These are phyloP conservation scores for Tribolium madens DNA, from an alignment of 1,140 invertebrate genomes.

Conservation along the genomic window DNA sequence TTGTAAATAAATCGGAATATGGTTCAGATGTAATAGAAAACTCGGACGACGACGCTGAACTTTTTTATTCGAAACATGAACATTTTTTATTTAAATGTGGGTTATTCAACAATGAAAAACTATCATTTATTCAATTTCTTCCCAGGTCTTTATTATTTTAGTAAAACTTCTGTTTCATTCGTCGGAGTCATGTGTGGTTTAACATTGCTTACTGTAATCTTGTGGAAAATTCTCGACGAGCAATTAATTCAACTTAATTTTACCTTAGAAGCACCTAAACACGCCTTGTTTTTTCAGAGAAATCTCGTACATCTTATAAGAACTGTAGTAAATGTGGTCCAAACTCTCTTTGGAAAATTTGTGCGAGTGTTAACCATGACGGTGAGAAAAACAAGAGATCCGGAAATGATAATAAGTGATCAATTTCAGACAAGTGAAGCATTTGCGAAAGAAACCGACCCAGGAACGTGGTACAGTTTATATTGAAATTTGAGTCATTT, in stretches of 20 bases:
- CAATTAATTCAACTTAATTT: conserved; percentile 43
- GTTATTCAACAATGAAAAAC: not conserved
- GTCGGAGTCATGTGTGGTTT: conserved; percentile 46
- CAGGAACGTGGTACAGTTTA: not conserved
- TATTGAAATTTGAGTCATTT: not conserved
- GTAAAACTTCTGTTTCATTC: conserved; percentile 13
- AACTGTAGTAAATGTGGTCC: conserved; percentile 41
- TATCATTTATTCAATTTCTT: not conserved
- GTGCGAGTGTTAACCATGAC: conserved; percentile 50
- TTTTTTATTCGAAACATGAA: conserved; percentile 38
- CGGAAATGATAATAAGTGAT: not conserved
- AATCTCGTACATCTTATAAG: conserved; percentile 46
- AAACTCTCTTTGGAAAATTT: conserved; percentile 44
- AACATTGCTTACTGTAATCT: conserved; percentile 43
- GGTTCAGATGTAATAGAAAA: conserved; percentile 47
- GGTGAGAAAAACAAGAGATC: conserved; percentile 5
- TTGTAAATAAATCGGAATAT: conserved; percentile 19
- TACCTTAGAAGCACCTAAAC: conserved; percentile 31
- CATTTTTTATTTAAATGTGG: conserved; percentile 11
- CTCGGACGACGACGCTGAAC: conserved; percentile 52
- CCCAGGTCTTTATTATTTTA: conserved; percentile 3
- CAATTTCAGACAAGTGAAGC: conserved; percentile 34
- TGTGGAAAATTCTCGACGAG: conserved; percentile 50
- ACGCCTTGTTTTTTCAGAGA: conserved; percentile 40
- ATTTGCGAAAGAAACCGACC: conserved; percentile 1